Conservation (phyloP, 2,888 invertebrate genomes). For the Rotaria sp. region DNA sequence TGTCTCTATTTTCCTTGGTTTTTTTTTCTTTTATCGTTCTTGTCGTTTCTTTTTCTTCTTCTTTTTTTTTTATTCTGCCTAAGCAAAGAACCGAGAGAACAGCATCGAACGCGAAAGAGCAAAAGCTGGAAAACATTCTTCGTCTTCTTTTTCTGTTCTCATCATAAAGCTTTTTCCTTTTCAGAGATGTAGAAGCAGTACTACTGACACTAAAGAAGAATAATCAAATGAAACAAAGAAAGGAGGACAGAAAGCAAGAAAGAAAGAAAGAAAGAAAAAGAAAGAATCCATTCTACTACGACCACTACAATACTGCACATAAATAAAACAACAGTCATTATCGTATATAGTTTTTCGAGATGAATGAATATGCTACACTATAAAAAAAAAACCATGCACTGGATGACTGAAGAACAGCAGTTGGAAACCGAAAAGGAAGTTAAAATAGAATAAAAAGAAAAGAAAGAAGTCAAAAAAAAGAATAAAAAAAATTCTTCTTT, state of each 20-base stretch:
- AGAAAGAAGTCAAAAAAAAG: background rate
- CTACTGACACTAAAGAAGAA: background rate
- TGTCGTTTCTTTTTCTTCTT: background rate
- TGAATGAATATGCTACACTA: background rate
- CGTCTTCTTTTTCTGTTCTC: background rate
- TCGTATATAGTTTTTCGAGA: background rate
- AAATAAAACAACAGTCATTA: background rate
- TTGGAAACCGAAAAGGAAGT: background rate
- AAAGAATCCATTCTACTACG: too few species aligned
- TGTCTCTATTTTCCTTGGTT: background rate
- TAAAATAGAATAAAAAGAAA: background rate
- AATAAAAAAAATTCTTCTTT: background rate
- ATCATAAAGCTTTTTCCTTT: background rate
- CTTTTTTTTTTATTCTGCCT: background rate
- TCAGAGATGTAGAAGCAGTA: background rate
- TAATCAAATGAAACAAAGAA: constrained; percentile 19
- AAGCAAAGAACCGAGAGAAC: background rate
- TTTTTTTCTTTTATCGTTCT: constrained; percentile 10
- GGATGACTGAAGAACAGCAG: background rate
- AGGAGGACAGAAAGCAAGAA: background rate
- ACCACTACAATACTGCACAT: too few species aligned
- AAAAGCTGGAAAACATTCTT: constrained; percentile 7
- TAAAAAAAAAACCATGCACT: background rate
- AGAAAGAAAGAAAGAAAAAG: too few species aligned
- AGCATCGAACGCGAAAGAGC: background rate